Evolutionary conservation across 2,888 invertebrate genomes (phyloP).

Genomic region (Atethmia centrago): DNA sequence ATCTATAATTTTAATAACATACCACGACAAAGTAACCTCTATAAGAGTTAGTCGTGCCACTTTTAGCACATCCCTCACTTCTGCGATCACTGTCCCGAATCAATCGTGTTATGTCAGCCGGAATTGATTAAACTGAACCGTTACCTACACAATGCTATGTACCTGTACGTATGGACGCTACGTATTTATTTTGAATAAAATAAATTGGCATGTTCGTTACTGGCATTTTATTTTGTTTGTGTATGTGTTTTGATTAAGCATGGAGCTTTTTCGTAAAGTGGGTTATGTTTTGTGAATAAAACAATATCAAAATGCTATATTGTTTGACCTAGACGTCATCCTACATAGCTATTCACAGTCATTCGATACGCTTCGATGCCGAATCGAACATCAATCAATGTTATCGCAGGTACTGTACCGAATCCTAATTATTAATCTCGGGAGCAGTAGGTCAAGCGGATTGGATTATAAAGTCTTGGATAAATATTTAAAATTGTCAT

Average conservation of each 20-base stretch:
- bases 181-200: constrained; percentile 50
- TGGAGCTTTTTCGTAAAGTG: not conserved
- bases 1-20: not conserved
- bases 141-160: constrained; percentile 38
- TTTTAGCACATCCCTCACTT: constrained; percentile 19
- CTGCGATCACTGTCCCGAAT: constrained; percentile 31
- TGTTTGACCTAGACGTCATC: not conserved
- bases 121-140: constrained; percentile 47
- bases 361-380: not conserved
- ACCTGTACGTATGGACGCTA: constrained; percentile 21
- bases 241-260: constrained; percentile 15
- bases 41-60: not conserved
- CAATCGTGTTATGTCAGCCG: constrained; percentile 55
- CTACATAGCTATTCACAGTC: no score
- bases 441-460: no score
- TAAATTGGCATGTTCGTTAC: constrained; percentile 48
- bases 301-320: not conserved
- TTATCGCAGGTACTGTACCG: not conserved
- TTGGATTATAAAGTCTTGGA: no score
- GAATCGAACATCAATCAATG: not conserved
- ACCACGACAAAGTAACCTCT: not conserved
- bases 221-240: constrained; percentile 31
- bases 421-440: no score
- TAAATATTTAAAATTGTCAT: no score
- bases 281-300: constrained; percentile 2